phyloP scores from a whole-genome alignment of 2,888 invertebrate genomes.

The Zygaena filipendulae region DNA sequence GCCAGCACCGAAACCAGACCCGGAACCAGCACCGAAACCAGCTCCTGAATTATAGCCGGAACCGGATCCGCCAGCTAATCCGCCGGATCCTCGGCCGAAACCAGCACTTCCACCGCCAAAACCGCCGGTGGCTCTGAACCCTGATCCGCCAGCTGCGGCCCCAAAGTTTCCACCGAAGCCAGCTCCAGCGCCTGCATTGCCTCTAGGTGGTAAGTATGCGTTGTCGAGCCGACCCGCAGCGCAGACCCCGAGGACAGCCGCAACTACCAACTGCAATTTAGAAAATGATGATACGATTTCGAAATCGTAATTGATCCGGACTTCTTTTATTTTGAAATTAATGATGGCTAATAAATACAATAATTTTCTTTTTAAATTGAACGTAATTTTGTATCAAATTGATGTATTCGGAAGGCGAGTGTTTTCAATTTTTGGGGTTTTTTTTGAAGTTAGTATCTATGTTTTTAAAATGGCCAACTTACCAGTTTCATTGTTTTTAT shows the following conservation, averaged over 20 bases:
- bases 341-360: too few relatives aligned
- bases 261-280: constrained; percentile 49
- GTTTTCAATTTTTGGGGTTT: too few relatives aligned
- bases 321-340: too few relatives aligned
- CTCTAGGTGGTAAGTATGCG: constrained; percentile 60
- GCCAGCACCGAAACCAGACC: constrained; percentile 16
- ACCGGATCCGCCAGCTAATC: constrained; percentile 15
- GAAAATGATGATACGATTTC: too few relatives aligned
- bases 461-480: too few relatives aligned
- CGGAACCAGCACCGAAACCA: constrained; percentile 15
- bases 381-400: too few relatives aligned
- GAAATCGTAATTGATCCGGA: too few relatives aligned
- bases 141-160: constrained; percentile 13
- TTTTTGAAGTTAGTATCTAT: too few relatives aligned
- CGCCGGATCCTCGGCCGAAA: constrained; percentile 16
- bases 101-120: constrained; percentile 17
- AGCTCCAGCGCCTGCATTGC: constrained; percentile 47
- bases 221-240: constrained; percentile 58
- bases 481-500: constrained; percentile 65
- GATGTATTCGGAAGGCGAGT: too few relatives aligned
- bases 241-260: constrained; percentile 51
- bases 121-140: constrained; percentile 18
- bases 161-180: constrained; percentile 31
- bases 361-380: too few relatives aligned
- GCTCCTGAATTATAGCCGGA: constrained; percentile 18